These are phyloP conservation scores for Smittia aterrima DNA, from an alignment of 2,888 invertebrate genomes.

Conservation along the genomic window DNA sequence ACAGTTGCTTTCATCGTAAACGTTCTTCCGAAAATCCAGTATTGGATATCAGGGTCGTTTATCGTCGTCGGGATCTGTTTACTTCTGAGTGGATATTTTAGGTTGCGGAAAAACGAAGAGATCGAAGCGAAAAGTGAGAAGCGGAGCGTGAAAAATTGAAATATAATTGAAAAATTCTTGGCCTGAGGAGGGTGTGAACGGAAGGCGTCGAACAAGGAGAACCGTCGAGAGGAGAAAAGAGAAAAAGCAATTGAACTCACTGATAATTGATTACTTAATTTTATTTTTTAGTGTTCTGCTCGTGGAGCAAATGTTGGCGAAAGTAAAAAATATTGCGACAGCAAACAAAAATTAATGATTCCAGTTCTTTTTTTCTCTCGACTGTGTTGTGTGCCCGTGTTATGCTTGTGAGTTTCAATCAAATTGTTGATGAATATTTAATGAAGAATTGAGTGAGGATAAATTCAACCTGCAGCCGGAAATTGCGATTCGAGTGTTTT, in stretches of 20 bases:
- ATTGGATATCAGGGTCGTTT: conserved; percentile 42
- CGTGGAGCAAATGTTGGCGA: too few relatives aligned
- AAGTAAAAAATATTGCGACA: too few relatives aligned
- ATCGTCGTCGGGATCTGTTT: conserved; percentile 34
- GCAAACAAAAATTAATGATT: too few relatives aligned
- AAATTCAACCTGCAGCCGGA: too few relatives aligned
- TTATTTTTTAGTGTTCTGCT: too few relatives aligned
- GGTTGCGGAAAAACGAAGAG: conserved; percentile 14
- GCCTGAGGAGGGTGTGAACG: not conserved
- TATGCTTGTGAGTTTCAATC: too few relatives aligned
- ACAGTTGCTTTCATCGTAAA: conserved; percentile 57
- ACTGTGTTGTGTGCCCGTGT: too few relatives aligned
- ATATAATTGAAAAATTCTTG: conserved; percentile 6
- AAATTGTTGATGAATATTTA: too few relatives aligned
- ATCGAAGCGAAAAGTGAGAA: not conserved
- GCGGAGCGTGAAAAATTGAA: conserved; percentile 7
- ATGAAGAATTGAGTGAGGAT: too few relatives aligned
- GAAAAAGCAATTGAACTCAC: not conserved
- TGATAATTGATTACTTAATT: too few relatives aligned
- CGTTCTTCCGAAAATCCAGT: conserved; percentile 56
- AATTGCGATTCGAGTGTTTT: too few relatives aligned
- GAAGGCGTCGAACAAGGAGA: not conserved
- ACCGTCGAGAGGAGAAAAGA: not conserved
- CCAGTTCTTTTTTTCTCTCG: too few relatives aligned
- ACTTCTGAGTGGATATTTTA: conserved; percentile 29